Base-by-base conservation (phyloP, 2,888 invertebrate genomes). In the Harmothoe impar region DNA sequence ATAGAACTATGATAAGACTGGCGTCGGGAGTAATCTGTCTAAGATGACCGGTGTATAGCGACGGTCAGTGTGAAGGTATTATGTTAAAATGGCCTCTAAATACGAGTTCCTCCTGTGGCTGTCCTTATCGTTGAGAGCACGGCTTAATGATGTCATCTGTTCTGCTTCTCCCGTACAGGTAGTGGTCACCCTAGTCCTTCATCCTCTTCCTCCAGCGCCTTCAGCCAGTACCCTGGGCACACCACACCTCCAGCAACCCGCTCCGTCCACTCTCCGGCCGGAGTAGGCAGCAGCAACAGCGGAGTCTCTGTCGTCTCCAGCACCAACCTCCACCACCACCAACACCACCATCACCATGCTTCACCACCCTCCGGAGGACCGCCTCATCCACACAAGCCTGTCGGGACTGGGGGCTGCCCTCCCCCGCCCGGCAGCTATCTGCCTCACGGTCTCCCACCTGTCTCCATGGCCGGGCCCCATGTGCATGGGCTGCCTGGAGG, bases 151-250 rank as follows among this genome's bases (percentile, higher is more conserved):
- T 43, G 10, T 43, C 3, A 7, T 43, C 5, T 43, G 23, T 62
- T 62, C 20, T 72, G 0, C 72, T 72, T 29, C 72, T 72, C n/a
- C 62, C 15, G 31, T 81, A 23, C 81, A 81, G 81, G 33, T 12
- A 81, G 35, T 17, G 81, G 43, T 35, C 81, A 81, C 43, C 81
- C 15, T 35, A 81, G 81, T n/a, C 81, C 81, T 20, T 81, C 81
- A 12, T 35, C 81, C 23, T 81, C 81, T 35, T 81, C 81, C 81
- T 81, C 81, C 81, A 81, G 81, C 43, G 81, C 81, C 35, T 81
- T 81, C 81, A 81, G 81, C 43, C 81, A 81, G 25, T 81, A 81
- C 81, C 81, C 33, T 33, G 81, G 81, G 35, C 81, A 81, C 81
- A 81, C 35, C 81, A 81, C 81, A 35, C 81, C 81, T 33, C 81